These are phyloP conservation scores for Spea hammondii DNA, from an alignment of 2,797 vertebrate species.

Conservation along the genomic window DNA sequence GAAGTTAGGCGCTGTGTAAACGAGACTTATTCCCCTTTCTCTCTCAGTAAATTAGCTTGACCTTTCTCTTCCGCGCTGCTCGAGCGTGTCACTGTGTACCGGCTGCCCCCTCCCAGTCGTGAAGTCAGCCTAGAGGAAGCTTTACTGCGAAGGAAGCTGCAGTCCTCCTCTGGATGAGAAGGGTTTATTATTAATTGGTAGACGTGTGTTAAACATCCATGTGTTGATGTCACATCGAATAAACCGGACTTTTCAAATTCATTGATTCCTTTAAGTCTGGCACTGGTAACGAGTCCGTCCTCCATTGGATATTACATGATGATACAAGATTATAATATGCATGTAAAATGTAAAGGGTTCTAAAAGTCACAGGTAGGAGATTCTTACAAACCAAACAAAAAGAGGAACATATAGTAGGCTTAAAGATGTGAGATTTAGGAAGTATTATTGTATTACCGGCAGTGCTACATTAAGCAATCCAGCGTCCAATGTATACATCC, in stretches of 20 bases:
- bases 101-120: neutral
- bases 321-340: neutral
- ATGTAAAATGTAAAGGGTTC: no score
- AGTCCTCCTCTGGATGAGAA: neutral
- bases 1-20: slow-evolving; percentile 55
- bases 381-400: no score
- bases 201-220: neutral
- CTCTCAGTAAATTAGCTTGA: slow-evolving; percentile 62
- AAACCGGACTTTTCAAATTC: neutral
- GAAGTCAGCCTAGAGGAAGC: slow-evolving; percentile 20
- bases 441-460: no score
- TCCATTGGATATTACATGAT: neutral
- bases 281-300: neutral
- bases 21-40: slow-evolving; percentile 52
- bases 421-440: no score
- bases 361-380: no score
- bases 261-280: neutral
- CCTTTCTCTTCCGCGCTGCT: slow-evolving; percentile 52
- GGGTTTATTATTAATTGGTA: slow-evolving; percentile 34
- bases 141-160: neutral
- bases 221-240: neutral
- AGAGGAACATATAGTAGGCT: no score
- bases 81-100: slow-evolving; percentile 27
- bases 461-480: no score
- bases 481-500: no score